phyloP scores from a whole-genome alignment of 2,888 invertebrate species.

The Busseola fusca region DNA sequence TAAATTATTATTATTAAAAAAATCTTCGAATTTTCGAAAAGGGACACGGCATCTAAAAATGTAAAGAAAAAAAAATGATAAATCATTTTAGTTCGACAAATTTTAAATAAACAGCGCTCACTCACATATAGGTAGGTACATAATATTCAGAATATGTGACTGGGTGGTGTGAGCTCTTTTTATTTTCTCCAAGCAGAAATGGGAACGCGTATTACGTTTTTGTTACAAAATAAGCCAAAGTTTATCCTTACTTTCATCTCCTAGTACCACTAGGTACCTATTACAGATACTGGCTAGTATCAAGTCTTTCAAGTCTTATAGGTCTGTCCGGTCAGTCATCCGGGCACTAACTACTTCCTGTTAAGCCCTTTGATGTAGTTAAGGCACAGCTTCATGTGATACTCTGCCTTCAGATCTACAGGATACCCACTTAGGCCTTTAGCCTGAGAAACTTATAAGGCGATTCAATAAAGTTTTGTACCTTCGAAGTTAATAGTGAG shows the following conservation, averaged over 20 bases:
- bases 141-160: too few relatives aligned
- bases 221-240: background rate
- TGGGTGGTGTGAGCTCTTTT: background rate
- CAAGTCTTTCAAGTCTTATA: constrained; percentile 20
- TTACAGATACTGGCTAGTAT: constrained; percentile 17
- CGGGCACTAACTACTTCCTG: constrained; percentile 46
- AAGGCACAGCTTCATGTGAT: constrained; percentile 28
- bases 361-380: constrained; percentile 43
- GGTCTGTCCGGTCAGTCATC: constrained; percentile 25
- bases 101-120: too few relatives aligned
- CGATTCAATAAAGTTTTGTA: background rate
- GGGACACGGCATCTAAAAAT: background rate
- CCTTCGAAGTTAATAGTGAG: background rate
- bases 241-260: background rate
- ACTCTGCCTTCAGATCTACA: constrained; percentile 13
- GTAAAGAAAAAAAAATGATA: background rate
- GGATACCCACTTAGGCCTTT: constrained; percentile 12
- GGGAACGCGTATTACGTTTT: too few relatives aligned
- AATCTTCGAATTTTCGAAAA: background rate
- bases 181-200: background rate
- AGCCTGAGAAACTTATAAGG: background rate
- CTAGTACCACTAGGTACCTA: background rate
- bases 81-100: background rate
- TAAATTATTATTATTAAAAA: too few relatives aligned
- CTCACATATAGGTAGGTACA: too few relatives aligned